phyloP scores from a whole-genome alignment of 1,140 invertebrate species.

The Drosophila melanica region DNA sequence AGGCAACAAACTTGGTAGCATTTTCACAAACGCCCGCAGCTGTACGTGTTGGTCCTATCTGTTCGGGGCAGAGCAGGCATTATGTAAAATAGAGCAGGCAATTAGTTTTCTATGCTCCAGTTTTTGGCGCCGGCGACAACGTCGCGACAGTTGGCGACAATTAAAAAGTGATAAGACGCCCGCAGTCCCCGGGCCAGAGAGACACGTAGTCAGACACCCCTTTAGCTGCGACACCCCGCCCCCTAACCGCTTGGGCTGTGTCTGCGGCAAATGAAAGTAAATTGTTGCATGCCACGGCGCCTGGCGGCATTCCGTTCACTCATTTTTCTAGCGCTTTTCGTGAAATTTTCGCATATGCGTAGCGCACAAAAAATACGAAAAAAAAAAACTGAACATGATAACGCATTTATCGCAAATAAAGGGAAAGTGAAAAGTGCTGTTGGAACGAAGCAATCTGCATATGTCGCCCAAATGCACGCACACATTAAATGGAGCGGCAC shows the following conservation, averaged over 20 bases:
- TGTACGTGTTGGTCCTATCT: background rate
- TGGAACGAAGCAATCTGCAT: slow-evolving; percentile 15
- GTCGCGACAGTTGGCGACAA: slow-evolving; percentile 63
- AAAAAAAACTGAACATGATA: slow-evolving; percentile 34
- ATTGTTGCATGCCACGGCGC: slow-evolving; percentile 60
- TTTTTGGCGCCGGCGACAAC: slow-evolving; percentile 44
- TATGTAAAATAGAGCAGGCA: slow-evolving; percentile 81
- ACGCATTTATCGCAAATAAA: slow-evolving; percentile 46
- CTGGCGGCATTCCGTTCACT: slow-evolving; percentile 72
- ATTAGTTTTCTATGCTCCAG: slow-evolving; percentile 83
- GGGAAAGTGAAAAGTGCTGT: slow-evolving; percentile 54
- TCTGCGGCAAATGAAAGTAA: slow-evolving; percentile 73
- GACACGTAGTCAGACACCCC: slow-evolving; percentile 8
- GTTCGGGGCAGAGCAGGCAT: slow-evolving; percentile 39
- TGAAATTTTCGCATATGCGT: slow-evolving; percentile 72
- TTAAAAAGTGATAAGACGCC: slow-evolving; percentile 68
- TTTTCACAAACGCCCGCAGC: slow-evolving; percentile 23
- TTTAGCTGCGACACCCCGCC: no score
- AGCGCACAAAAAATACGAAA: slow-evolving; percentile 17
- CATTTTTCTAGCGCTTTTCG: slow-evolving; percentile 40
- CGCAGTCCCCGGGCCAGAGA: slow-evolving; percentile 44
- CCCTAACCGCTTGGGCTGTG: no score
- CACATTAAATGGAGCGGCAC: slow-evolving; percentile 42
- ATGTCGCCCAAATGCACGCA: background rate
- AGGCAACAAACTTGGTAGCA: slow-evolving; percentile 52